These are phyloP conservation scores for Tenthredo notha DNA, from an alignment of 2,888 invertebrate genomes.

Conservation along the genomic window DNA sequence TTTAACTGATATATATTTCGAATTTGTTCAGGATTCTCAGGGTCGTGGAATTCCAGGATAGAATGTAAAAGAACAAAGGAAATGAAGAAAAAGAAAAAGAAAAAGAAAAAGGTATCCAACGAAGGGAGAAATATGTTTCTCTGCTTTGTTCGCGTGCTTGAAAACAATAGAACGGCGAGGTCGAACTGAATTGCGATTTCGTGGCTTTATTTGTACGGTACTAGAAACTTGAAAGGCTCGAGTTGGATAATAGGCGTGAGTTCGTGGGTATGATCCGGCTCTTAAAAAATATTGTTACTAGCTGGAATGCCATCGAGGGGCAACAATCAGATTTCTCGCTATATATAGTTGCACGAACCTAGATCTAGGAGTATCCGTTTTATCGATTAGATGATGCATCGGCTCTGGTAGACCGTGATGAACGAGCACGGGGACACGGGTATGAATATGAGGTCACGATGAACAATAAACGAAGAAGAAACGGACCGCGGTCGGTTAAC, in stretches of 20 bases:
- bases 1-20: not conserved
- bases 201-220: too few species aligned
- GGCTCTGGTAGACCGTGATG: not conserved
- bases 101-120: not conserved
- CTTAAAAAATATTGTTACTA: not conserved
- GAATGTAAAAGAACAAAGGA: not conserved
- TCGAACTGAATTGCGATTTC: slow-evolving; percentile 11
- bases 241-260: not conserved
- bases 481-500: not conserved
- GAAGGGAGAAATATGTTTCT: slow-evolving; percentile 10
- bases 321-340: not conserved
- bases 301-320: not conserved
- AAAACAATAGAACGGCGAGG: slow-evolving; percentile 25
- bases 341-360: not conserved
- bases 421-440: not conserved
- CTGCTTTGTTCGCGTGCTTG: not conserved
- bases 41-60: not conserved
- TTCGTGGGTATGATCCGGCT: not conserved
- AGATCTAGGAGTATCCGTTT: not conserved
- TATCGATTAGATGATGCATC: not conserved
- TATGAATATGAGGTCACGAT: not conserved
- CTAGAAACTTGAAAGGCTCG: not conserved
- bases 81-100: not conserved
- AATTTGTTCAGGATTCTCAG: slow-evolving; percentile 12
- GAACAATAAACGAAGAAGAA: not conserved